These are phyloP conservation scores for Aphaenogaster rudis DNA, from an alignment of 1,140 invertebrate species.

Conservation along the genomic window DNA sequence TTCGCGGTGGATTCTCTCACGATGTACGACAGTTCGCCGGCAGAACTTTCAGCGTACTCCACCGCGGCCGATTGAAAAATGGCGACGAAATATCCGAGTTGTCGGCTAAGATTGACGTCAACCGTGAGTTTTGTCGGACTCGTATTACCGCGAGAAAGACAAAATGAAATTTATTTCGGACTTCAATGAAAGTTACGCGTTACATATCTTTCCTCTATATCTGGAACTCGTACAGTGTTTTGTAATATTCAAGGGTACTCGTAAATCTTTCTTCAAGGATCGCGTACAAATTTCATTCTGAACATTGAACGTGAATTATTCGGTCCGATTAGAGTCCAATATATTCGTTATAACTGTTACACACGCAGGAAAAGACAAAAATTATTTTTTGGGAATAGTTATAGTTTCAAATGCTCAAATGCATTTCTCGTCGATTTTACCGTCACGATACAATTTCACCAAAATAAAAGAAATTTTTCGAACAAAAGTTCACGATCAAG, in stretches of 20 bases:
- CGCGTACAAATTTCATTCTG: background rate
- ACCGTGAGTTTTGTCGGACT: slow-evolving; percentile 12
- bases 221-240: background rate
- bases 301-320: background rate
- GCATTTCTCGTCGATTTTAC: background rate
- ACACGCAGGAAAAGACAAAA: background rate
- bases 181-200: background rate
- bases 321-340: background rate
- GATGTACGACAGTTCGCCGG: slow-evolving; percentile 18
- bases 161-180: slow-evolving; percentile 43
- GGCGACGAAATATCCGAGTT: slow-evolving; percentile 38
- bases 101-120: slow-evolving; percentile 32
- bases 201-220: background rate
- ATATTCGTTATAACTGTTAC: slow-evolving; percentile 8
- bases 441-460: background rate
- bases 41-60: slow-evolving; percentile 15
- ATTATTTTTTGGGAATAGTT: background rate
- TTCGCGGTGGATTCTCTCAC: slow-evolving; percentile 15
- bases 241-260: background rate
- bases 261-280: slow-evolving; percentile 13
- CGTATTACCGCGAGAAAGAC: slow-evolving; percentile 5
- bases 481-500: background rate
- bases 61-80: slow-evolving; percentile 38
- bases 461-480: background rate
- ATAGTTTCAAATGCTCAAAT: background rate